Percentiles rank a stretch among this genome's conserved stretches.
Evolutionary conservation across 1,140 invertebrate genomes (phyloP).

Genomic region (Chrysoperla carnea): DNA sequence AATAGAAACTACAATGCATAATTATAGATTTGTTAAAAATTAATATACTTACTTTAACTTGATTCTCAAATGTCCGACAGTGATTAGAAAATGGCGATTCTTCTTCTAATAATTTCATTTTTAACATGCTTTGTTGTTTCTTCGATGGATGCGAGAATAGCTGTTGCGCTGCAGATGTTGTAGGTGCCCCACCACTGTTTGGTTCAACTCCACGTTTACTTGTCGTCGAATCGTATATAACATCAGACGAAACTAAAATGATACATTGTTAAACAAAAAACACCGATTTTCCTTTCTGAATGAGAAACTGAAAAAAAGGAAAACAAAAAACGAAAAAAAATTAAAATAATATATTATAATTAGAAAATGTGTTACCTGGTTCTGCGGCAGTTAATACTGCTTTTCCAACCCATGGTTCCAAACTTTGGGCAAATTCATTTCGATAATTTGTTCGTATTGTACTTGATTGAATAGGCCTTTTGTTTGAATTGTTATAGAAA

Average conservation of each 20-base stretch:
- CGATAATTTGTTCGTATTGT: constrained; percentile 43
- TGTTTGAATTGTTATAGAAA: constrained; percentile 5
- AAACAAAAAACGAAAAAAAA: no score
- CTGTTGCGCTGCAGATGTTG: constrained; percentile 40
- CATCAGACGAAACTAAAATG: not conserved
- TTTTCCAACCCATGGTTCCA: constrained; percentile 40
- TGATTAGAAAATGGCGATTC: constrained; percentile 45
- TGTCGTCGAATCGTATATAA: not conserved
- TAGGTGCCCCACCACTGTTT: not conserved
- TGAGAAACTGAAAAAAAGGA: no score
- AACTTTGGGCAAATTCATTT: constrained; percentile 38
- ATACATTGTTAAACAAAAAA: not conserved
- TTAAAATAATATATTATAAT: no score
- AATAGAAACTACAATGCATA: no score
- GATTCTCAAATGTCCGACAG: constrained; percentile 42
- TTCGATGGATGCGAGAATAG: constrained; percentile 27
- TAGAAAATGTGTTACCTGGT: not conserved
- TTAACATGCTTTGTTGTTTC: constrained; percentile 24
- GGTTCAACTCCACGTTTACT: not conserved
- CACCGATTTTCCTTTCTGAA: not conserved
- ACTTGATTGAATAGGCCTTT: constrained; percentile 32
- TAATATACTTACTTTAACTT: constrained; percentile 26
- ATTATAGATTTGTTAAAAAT: no score
- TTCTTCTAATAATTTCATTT: constrained; percentile 26
- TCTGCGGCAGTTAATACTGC: constrained; percentile 10